These are phyloP conservation scores for Saguinus imperator DNA, from an alignment of 2,113 vertebrate species.

Conservation along the genomic window DNA sequence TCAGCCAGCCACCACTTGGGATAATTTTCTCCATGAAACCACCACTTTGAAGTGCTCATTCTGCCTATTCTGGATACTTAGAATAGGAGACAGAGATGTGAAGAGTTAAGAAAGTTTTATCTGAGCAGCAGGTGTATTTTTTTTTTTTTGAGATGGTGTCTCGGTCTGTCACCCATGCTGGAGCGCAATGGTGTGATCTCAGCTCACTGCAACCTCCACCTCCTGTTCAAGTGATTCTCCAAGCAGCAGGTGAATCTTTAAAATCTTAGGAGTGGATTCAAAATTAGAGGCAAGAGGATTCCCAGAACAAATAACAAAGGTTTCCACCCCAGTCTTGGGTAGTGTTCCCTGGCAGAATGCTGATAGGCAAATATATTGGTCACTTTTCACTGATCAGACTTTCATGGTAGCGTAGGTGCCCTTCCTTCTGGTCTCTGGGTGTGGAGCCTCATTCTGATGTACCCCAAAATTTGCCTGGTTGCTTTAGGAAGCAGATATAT, in stretches of 20 bases:
- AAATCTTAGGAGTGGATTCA: background rate
- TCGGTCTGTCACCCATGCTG: too few species aligned
- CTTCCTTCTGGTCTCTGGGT: background rate
- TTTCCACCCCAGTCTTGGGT: background rate
- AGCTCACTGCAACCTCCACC: too few species aligned
- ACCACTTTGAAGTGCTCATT: background rate
- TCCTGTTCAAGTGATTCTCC: too few species aligned
- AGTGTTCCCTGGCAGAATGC: background rate
- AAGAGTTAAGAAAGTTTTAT: background rate
- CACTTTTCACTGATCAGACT: background rate
- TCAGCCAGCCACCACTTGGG: background rate
- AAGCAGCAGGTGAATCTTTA: background rate
- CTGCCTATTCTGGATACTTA: background rate
- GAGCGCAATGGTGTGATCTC: too few species aligned
- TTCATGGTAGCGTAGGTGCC: background rate
- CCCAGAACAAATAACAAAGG: background rate
- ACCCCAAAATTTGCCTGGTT: background rate
- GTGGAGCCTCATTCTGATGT: background rate
- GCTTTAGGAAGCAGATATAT: background rate
- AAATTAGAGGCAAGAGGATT: background rate
- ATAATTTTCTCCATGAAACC: too few species aligned
- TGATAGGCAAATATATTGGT: accelerated
- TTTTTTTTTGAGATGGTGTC: too few species aligned
- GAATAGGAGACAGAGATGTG: background rate
- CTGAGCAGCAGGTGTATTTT: background rate